Evolutionary conservation across 2,888 invertebrate species (phyloP).

Genomic region (Epinotia bilunana): DNA sequence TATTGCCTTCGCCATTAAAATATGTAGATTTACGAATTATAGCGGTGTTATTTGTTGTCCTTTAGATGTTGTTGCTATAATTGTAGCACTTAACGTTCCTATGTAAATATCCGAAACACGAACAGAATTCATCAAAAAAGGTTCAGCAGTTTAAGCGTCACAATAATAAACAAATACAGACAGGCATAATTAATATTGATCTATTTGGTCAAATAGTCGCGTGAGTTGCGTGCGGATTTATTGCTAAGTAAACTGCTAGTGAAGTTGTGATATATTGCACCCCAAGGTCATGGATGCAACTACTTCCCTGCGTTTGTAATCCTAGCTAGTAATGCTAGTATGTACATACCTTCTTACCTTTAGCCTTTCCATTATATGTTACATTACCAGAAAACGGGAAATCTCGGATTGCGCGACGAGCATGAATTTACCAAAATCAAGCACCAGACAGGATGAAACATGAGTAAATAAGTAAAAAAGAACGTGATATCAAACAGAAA

Average conservation of each 20-base stretch:
- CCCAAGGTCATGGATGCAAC: neutral
- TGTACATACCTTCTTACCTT: too few species aligned
- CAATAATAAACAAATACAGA: neutral
- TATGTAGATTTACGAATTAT: too few species aligned
- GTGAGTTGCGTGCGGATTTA: slow-evolving; percentile 3
- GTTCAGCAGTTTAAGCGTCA: neutral
- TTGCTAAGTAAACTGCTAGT: neutral
- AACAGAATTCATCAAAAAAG: neutral
- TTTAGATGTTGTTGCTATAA: too few species aligned
- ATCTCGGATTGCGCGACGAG: neutral
- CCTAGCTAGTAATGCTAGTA: too few species aligned
- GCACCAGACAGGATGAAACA: neutral
- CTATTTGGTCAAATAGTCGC: slow-evolving; percentile 12
- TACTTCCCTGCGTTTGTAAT: too few species aligned
- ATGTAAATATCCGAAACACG: too few species aligned
- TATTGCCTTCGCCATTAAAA: too few species aligned
- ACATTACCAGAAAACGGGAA: neutral
- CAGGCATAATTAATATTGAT: neutral
- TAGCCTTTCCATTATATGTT: neutral
- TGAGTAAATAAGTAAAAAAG: neutral
- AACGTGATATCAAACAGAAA: too few species aligned
- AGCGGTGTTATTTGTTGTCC: too few species aligned
- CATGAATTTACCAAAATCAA: neutral
- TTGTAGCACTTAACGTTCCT: too few species aligned
- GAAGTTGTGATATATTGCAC: too few species aligned